These are phyloP conservation scores for Eulemur rufifrons DNA, from an alignment of 2,113 vertebrate species.

Conservation along the genomic window DNA sequence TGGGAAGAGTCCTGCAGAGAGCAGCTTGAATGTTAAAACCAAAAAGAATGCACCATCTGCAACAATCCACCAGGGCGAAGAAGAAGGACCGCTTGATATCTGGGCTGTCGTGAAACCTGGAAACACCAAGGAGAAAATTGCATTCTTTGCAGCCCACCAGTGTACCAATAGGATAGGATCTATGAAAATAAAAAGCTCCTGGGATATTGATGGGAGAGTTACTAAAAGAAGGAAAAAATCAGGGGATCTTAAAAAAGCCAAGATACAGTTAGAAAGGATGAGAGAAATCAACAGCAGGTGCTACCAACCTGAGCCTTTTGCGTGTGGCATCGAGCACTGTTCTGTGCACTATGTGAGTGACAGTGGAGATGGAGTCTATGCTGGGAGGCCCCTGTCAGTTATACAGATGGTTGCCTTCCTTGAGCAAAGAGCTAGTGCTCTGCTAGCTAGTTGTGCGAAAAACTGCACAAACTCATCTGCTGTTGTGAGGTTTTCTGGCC, in stretches of 20 bases:
- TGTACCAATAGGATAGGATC: conserved; percentile 81
- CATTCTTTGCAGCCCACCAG: conserved; percentile 93
- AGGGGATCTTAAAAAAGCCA: conserved; percentile 84
- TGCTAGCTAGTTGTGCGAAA: conserved; percentile 86
- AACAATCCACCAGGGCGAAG: conserved; percentile 86
- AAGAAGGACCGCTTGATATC: conserved; percentile 88
- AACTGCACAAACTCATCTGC: conserved; percentile 59
- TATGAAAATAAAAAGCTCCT: conserved; percentile 91
- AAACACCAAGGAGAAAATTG: conserved; percentile 97
- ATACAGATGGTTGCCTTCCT: conserved; percentile 96
- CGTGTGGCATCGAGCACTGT: conserved; percentile 84
- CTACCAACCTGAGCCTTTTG: conserved; percentile 82
- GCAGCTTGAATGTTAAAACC: conserved; percentile 64
- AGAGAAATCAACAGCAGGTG: conserved; percentile 79
- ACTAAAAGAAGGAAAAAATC: conserved; percentile 91
- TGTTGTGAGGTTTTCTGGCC: conserved; percentile 72
- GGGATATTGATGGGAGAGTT: conserved; percentile 89
- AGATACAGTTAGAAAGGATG: conserved; percentile 84
- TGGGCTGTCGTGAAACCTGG: conserved; percentile 96
- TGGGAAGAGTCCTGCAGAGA: conserved; percentile 77
- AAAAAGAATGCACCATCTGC: conserved; percentile 79
- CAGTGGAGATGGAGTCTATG: conserved; percentile 61
- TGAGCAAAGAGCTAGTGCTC: conserved; percentile 89
- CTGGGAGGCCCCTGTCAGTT: conserved; percentile 88
- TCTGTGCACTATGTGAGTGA: conserved; percentile 81